Base-by-base conservation (phyloP, 53 echinoderm and acorn worm genomes). In the Echinometra lucunter region DNA sequence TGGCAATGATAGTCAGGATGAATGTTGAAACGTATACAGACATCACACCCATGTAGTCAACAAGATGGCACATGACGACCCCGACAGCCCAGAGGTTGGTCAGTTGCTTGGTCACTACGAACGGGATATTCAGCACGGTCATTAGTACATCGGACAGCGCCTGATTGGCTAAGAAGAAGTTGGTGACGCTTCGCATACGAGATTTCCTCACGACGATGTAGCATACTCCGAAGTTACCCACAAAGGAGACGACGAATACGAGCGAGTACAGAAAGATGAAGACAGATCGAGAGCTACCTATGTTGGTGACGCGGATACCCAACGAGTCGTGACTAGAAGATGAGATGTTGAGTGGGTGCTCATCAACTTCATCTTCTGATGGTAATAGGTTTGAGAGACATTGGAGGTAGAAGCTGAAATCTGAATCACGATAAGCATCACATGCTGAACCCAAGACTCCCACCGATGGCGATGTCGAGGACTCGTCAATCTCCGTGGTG, bases 1-100 rank as follows among this genome's bases (percentile, higher is more conserved):
- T 91, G 4, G 98, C 99, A 90, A 99, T 99, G 55, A 96, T 96
- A 35, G 99, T 99, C 81, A 99, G 95, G 40, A 97, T 98, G 83
- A 99, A 98, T 49, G 96, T 97, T 10, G 99, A 99, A 21, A 99
- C 98, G 80, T 97, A 99, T 42, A 97, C 98, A 2, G 98, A 98
- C 87, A 95, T 95, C 47, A 97, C 95, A 32, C 96, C 97, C 66
- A 98, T 94, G 91, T 96, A 98, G 91, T 97, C 97, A 21, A 96
- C 96, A 38, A 99, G 30, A 63, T 99, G 97, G 89, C 99, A 99
- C 96, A 97, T 96, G 18, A 96, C 92, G 9, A 40, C 66, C 66
- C 98, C 99, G 42, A 98, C 98, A 4, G 97, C 96, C 99, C 99
- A 98, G 69, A 66, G 90, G 85, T 92, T 93, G 1, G 91, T 88